Percentiles rank a stretch among this genome's conserved stretches.
phyloP scores from a whole-genome alignment of 2,113 vertebrate species.

The Myiopsitta monachus region DNA sequence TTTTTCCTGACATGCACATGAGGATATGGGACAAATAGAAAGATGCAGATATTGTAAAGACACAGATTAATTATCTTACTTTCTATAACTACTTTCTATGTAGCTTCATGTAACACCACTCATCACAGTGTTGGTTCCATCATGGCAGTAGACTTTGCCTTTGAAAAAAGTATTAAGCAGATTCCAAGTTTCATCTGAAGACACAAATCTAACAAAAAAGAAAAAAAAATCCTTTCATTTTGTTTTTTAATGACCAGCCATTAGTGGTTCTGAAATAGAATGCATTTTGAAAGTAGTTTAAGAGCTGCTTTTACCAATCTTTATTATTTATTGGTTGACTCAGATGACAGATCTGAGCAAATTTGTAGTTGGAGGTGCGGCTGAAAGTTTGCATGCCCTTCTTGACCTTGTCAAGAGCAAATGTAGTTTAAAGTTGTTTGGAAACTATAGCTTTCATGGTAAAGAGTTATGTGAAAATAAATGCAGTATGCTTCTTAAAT shows the following conservation, averaged over 20 bases:
- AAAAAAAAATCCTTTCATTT: slow-evolving; percentile 31
- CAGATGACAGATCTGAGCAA: slow-evolving; percentile 60
- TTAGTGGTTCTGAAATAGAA: slow-evolving; percentile 63
- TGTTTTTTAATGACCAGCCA: slow-evolving; percentile 53
- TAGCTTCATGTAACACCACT: background rate
- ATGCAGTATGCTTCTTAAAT: slow-evolving; percentile 46
- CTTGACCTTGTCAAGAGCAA: slow-evolving; percentile 70
- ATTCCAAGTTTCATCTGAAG: slow-evolving; percentile 29
- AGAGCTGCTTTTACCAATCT: slow-evolving; percentile 65
- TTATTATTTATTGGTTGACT: slow-evolving; percentile 70
- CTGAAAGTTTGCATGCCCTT: slow-evolving; percentile 63
- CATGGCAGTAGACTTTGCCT: background rate
- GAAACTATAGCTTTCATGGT: slow-evolving; percentile 66
- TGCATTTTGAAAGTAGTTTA: slow-evolving; percentile 53
- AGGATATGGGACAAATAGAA: background rate
- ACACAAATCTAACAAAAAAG: background rate
- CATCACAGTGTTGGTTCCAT: background rate
- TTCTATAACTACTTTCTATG: background rate
- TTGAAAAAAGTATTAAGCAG: background rate
- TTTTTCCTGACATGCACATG: background rate
- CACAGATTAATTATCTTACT: background rate
- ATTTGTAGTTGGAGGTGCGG: slow-evolving; percentile 69
- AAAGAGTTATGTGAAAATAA: slow-evolving; percentile 65
- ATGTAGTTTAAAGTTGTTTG: slow-evolving; percentile 70
- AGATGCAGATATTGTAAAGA: background rate